Evolutionary conservation across 2,113 vertebrate species (phyloP).

Genomic region (Scatophagus argus): DNA sequence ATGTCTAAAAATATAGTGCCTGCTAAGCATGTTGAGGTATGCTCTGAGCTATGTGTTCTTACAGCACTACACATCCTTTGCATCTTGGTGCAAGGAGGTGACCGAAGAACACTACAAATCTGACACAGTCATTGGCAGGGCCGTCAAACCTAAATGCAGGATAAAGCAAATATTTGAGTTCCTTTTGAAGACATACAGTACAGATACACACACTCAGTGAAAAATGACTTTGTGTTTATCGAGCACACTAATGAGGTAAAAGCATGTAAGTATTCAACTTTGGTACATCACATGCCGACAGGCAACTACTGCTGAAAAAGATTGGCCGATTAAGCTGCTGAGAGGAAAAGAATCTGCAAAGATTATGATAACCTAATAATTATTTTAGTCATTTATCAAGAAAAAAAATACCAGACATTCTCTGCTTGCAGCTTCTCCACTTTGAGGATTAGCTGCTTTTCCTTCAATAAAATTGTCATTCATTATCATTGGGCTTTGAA

Average conservation of each 20-base stretch:
- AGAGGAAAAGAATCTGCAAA: background rate
- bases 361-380: background rate
- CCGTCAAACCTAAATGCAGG: background rate
- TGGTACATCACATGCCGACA: background rate
- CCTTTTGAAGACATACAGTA: conserved; percentile 5
- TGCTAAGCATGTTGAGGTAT: conserved; percentile 17
- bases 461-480: too few relatives aligned
- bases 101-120: background rate
- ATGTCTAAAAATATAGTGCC: conserved; percentile 22
- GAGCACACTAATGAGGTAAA: background rate
- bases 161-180: conserved; percentile 51
- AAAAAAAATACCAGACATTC: background rate
- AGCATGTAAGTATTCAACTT: background rate
- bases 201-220: background rate
- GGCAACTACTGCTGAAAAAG: background rate
- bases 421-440: background rate
- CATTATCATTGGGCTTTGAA: background rate
- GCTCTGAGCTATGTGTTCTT: background rate
- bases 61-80: background rate
- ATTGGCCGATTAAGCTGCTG: background rate
- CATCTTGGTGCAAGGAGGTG: background rate
- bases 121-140: background rate
- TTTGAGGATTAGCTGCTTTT: background rate
- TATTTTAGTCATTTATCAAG: background rate
- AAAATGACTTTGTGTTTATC: background rate